Evolutionary conservation across 2,888 invertebrate species (phyloP), one percentile per base, ranked within the genome.

Genomic region (Macrophya alboannulata): DNA sequence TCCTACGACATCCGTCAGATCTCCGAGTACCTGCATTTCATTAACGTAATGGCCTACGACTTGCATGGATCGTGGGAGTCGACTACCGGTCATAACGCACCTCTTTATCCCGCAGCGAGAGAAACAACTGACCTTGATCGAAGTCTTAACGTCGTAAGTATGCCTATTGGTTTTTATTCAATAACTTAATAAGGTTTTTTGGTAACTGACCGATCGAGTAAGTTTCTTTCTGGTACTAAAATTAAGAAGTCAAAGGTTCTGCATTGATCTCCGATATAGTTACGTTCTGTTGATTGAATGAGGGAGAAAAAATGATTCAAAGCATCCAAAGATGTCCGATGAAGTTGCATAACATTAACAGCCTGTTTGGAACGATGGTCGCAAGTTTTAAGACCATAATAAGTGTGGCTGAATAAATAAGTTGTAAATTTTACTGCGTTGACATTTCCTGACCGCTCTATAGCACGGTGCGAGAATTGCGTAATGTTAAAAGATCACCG

Each of bases 41-140:
- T 97, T 71, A 96, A 96, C 89, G 89, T 97, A 0, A 97, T 97
- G 97, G 92, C 96, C 0, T 97, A 97, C 89, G 97, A 97, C 90
- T 94, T 97, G 88, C 96, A 97, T 88, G 97, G 97, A 0, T 92
- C 95, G 0, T 97, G 96, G 96, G 96, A 97, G 72, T 81, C 91
- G 0, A 93, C 93, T 0, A 95, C 96, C 0, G 97, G 96, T 0
- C 95, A 96, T 85, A 96, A 97, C 90, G 95, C 97, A 0, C 96
- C 97, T 0, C 94, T 97, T 0, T 95, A 95, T 86, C 91, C 93
- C 0, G 90, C 89, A 0, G 43, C 90, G 0, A 86, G 90, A 37
- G 94, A 94, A 62, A 86, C 86, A 2, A 86, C 87, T 1, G 89
- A 88, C 2, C 88, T 87, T 0, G 88, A 91, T 2, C 89, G 90